Evolutionary conservation across 2,888 invertebrate genomes (phyloP), one percentile per base, ranked within the genome.

Genomic region (Baronia brevicornis): DNA sequence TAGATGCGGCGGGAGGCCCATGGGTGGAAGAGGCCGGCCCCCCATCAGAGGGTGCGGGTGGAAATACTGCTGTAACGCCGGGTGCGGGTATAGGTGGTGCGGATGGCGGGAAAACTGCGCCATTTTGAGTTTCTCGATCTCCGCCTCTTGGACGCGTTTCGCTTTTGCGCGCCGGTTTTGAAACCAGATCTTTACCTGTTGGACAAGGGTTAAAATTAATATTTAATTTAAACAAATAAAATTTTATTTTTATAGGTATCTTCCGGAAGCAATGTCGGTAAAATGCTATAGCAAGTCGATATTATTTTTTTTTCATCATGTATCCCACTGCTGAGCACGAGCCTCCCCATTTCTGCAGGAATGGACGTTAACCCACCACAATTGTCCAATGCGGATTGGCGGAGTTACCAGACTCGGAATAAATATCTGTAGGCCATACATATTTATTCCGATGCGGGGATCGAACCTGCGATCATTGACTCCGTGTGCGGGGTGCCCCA

Each of bases 71-170:
- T 88, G 88, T 51, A 88, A 69, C 39, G 77, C 69, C 7, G 87
- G 88, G 51, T 88, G 88, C 43, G 88, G 87, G 51, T 88, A 84
- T 51, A 79, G 60, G 46, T 85, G 84, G 65, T 88, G 88, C 43
- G 86, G 87, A 59, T 88, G 88, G 27, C 88, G 85, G 27, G 87
- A 77, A 48, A 89, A 82, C 51, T 88, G 88, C 59, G 85, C 85
- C 93, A 93, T 93, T 82, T 97, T 93, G 62, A 97, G 86, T 80
- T 97, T 97, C 79, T 98, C 98, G 38, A 97, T 89, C 86, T 98
- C 98, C 38, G 98, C 97, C 77, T 98, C 98, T 74, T 97, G 97
- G 10, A 98, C 89, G 12, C 98, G 90, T 86, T 98, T 98, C 65
- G 96, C 96, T 80, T 98, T 98, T 46, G 98, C 98, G 25, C 95